Conservation (phyloP, 2,888 invertebrate genomes). For the Leucophenga montana region DNA sequence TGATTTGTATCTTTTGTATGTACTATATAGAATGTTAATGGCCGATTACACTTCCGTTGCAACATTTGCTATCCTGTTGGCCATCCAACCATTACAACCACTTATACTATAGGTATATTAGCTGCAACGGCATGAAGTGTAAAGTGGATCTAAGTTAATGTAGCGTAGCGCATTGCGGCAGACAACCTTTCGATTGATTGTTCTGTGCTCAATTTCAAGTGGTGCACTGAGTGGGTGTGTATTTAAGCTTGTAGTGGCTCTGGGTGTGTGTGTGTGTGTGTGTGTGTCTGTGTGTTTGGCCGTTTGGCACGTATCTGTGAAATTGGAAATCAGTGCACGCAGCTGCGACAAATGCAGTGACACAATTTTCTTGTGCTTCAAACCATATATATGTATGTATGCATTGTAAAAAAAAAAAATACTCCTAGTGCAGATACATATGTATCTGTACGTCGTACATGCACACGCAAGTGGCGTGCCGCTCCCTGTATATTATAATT, state of each 20-base stretch:
- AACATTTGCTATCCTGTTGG: constrained; percentile 21
- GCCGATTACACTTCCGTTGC: constrained; percentile 7
- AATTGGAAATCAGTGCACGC: constrained; percentile 17
- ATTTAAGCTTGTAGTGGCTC: constrained; percentile 18
- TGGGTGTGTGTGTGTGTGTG: background rate
- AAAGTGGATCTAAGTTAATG: constrained; percentile 10
- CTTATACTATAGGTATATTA: too few species aligned
- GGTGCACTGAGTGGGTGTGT: background rate
- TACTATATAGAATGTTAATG: background rate
- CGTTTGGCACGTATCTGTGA: too few species aligned
- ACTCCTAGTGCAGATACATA: too few species aligned
- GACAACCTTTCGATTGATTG: constrained; percentile 9
- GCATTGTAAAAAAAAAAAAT: too few species aligned
- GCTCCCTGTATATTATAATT: too few species aligned
- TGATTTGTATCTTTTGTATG: background rate
- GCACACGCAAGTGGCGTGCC: too few species aligned
- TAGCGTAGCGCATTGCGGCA: too few species aligned
- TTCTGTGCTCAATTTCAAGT: background rate
- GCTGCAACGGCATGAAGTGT: constrained; percentile 40
- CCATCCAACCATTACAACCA: constrained; percentile 12
- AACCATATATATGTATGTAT: too few species aligned
- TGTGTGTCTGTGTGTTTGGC: background rate
- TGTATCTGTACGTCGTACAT: too few species aligned
- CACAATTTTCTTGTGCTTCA: background rate
- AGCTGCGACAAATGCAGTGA: constrained; percentile 12